These are phyloP conservation scores for Spodoptera frugiperda DNA, from an alignment of 1,140 invertebrate genomes.

Conservation along the genomic window DNA sequence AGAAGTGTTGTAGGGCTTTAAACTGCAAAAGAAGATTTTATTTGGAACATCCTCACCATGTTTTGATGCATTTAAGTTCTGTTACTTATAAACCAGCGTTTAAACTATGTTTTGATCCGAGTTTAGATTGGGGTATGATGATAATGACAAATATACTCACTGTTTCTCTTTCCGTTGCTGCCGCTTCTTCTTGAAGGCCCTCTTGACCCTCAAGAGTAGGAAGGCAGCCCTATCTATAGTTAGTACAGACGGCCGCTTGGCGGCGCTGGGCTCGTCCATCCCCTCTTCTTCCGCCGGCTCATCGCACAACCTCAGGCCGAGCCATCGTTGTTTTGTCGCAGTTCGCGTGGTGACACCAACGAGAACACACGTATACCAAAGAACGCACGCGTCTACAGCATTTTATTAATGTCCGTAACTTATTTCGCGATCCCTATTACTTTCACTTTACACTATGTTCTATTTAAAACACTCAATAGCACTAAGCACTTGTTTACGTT, in stretches of 20 bases:
- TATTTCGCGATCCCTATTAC: background rate
- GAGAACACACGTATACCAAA: slow-evolving; percentile 41
- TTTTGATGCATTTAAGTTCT: too few relatives aligned
- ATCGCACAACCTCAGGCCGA: slow-evolving; percentile 85
- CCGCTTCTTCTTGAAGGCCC: slow-evolving; percentile 96
- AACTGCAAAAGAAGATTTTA: too few relatives aligned
- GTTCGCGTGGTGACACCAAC: slow-evolving; percentile 69
- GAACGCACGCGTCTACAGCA: slow-evolving; percentile 35
- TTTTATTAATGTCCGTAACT: background rate
- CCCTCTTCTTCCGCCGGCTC: slow-evolving; percentile 73
- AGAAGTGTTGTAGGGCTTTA: too few relatives aligned
- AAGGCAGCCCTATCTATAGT: slow-evolving; percentile 95
- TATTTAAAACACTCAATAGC: too few relatives aligned
- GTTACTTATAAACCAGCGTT: background rate
- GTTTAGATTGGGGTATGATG: too few relatives aligned
- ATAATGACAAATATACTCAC: slow-evolving; percentile 78
- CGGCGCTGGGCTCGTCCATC: slow-evolving; percentile 79
- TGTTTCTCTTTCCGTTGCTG: slow-evolving; percentile 94
- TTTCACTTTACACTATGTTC: background rate
- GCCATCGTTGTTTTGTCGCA: slow-evolving; percentile 79
- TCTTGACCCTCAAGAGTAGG: slow-evolving; percentile 93
- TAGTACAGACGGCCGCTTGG: slow-evolving; percentile 87
- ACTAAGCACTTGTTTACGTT: slow-evolving; percentile 1
- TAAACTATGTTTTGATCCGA: background rate
- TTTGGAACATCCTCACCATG: too few relatives aligned